Base-by-base conservation (phyloP, 2,888 invertebrate genomes). In the Horisme vitalbata region DNA sequence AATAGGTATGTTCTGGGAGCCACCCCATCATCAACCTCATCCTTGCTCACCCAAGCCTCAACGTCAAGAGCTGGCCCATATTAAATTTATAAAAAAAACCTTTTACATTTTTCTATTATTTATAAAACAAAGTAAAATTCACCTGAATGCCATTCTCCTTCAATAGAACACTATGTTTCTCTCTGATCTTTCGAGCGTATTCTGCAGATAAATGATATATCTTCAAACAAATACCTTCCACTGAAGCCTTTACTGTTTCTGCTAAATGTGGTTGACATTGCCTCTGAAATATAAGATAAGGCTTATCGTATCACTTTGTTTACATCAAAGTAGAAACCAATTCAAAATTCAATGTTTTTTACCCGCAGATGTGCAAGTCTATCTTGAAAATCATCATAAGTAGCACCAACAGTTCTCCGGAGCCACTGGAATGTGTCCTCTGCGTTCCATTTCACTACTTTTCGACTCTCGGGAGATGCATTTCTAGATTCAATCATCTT, bases 391-490 rank as follows among this genome's bases (percentile, higher is more conserved):
- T 97, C 97, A 80, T 97, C 97, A 79, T 97, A 97, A 1, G 96
- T 97, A 7, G 98, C 97, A 41, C 97, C 97, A 18, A 97, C 95
- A 6, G 98, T 97, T 69, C 95, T 93, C 72, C 98, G 92, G 35
- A 99, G 80, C 98, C 98, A 99, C 63, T 96, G 96, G 81, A 99
- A 98, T 13, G 98, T 98, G 66, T 99, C 98, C 72, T 99, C 98
- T 0, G 97, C 98, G 88, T 98, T 98, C 99, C 99, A 99, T 79
- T 98, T 99, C 0, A 99, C 98, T 8, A 98, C 96, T 87, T 99
- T 99, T 53, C 99, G 92, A 71, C 98, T 97, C 75, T 98, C 98
- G 0, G 97, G 93, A 14, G 97, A 95, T 5, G 96, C 95, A 77
- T 96, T 96, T 64, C 98, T 93, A 4, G 97, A 96, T 82, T 98